These are phyloP conservation scores for Alethe castanea DNA, from an alignment of 2,113 vertebrate species.

Conservation along the genomic window DNA sequence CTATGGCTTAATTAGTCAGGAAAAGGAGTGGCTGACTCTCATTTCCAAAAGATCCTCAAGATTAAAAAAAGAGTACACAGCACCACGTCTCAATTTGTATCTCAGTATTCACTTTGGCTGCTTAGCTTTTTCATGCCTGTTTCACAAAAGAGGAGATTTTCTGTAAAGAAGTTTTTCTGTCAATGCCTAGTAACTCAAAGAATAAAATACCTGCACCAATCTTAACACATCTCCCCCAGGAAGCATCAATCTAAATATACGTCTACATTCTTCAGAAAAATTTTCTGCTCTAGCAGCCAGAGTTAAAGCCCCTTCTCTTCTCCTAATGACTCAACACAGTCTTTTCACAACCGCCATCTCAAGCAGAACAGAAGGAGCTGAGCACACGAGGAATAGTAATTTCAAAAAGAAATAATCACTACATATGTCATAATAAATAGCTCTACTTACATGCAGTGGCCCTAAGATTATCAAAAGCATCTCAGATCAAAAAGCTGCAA, in stretches of 20 bases:
- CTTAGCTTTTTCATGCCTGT: not conserved
- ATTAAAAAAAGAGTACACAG: not conserved
- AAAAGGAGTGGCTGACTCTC: slow-evolving; percentile 24
- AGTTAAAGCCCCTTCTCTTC: not conserved
- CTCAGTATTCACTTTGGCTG: not conserved
- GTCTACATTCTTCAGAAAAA: not conserved
- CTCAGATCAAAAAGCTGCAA: slow-evolving; percentile 16
- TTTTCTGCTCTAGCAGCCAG: not conserved
- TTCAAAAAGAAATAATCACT: not conserved
- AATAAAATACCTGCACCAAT: slow-evolving; percentile 30
- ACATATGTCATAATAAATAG: not conserved
- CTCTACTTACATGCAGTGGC: not conserved
- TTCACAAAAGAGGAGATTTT: not conserved
- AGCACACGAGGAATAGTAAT: not conserved
- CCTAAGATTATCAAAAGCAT: not conserved
- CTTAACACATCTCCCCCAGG: slow-evolving; percentile 1
- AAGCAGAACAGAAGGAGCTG: not conserved
- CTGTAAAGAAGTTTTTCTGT: slow-evolving; percentile 12
- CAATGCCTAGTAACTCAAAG: not conserved
- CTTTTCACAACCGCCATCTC: not conserved
- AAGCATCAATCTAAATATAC: not conserved
- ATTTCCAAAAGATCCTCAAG: slow-evolving; percentile 25
- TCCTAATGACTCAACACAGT: not conserved
- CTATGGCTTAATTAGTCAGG: slow-evolving; percentile 13
- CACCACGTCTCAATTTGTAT: not conserved